Base-by-base conservation (phyloP, 2,797 vertebrate genomes). In the Tachyglossus aculeatus region DNA sequence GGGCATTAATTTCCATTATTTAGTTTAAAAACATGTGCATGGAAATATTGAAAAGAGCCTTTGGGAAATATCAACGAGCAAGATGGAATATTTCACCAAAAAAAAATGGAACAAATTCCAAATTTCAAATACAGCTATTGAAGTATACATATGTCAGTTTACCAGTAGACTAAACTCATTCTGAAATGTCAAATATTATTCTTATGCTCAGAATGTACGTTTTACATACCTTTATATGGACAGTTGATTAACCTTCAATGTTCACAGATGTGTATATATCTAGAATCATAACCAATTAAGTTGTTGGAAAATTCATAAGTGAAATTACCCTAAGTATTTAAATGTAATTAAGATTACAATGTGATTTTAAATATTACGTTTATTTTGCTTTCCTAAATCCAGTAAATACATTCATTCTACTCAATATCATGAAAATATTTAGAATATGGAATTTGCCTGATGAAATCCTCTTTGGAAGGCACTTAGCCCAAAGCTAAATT, bases 101-200 rank as follows among this genome's bases (percentile, higher is more conserved):
- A 58, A 48, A 36, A 21, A 69, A 70, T 2, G 48, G 76, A 66
- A 25, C 52, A 2, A 81, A 41, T 50, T 81, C 65, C 76, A 78
- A 5, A 60, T 55, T 56, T 55, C 47, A 47, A 48, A 58, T 65
- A 53, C 69, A 79, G 39, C 62, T 69, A 58, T 70, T 66, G 68
- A 13, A 60, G 34, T 55, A 79, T 79, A 85, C 86, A 90, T 90
- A 81, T 78, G 78, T 80, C 87, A 85, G 74, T 83, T 90, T 81
- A 81, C 39, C 66, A 66, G 67, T 77, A 85, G 63, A 74, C 50
- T 77, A 65, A 85, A 71, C 4, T 0, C 2, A 27, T 56, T 77
- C 73, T 77, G 79, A 84, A 84, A 37, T 78, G 38, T 80, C 22
- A 18, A 37, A 69, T 89, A 51, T 77, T 43, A 72, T 78, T 80